phyloP scores from a whole-genome alignment of 2,888 invertebrate species.

The Diploptera punctata region DNA sequence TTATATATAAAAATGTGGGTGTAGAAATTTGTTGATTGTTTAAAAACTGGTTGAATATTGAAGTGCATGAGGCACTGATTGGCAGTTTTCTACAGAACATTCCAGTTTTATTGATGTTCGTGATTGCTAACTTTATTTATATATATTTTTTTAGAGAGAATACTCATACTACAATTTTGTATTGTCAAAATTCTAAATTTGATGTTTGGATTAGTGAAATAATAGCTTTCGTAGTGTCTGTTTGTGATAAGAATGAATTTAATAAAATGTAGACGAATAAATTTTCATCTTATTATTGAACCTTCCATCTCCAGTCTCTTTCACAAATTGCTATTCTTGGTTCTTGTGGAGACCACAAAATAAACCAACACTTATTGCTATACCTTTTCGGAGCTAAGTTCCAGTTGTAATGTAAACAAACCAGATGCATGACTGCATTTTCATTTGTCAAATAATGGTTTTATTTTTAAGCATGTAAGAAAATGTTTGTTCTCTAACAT shows the following conservation, averaged over 20 bases:
- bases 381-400: too few relatives aligned
- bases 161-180: constrained; percentile 13
- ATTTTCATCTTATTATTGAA: too few relatives aligned
- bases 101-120: constrained; percentile 1
- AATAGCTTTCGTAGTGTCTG: not conserved
- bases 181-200: constrained; percentile 9
- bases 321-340: too few relatives aligned
- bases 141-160: not conserved
- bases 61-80: not conserved
- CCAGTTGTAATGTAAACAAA: too few relatives aligned
- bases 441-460: too few relatives aligned
- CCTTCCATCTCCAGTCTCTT: too few relatives aligned
- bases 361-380: too few relatives aligned
- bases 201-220: not conserved
- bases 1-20: not conserved
- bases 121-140: constrained; percentile 12
- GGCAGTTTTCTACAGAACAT: not conserved
- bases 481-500: too few relatives aligned
- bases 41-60: not conserved
- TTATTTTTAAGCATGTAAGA: too few relatives aligned
- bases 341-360: too few relatives aligned
- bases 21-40: not conserved
- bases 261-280: too few relatives aligned
- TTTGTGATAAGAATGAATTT: not conserved
- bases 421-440: too few relatives aligned